Evolutionary conservation across 2,888 invertebrate species (phyloP).

Genomic region (Lysandra coridon): DNA sequence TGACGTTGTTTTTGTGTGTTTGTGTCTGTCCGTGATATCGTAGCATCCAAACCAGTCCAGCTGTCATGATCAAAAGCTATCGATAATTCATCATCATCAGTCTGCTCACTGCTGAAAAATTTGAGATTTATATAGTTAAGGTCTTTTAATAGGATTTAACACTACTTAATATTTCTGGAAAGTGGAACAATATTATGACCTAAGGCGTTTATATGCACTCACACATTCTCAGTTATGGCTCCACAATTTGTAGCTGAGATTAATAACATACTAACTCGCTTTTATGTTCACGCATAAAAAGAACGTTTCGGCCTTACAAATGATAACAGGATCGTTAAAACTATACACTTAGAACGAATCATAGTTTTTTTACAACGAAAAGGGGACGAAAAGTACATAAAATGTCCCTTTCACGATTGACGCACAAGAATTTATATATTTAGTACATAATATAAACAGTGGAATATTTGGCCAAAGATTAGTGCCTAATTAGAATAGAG

Average conservation of each 20-base stretch:
- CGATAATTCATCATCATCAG: not conserved
- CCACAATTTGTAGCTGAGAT: conserved; percentile 33
- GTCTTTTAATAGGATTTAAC: no score
- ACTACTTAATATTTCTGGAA: no score
- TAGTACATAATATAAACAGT: conserved; percentile 50
- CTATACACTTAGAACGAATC: conserved; percentile 61
- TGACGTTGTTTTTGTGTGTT: no score
- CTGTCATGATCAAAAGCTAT: not conserved
- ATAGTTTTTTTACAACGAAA: conserved; percentile 55
- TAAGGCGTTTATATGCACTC: not conserved
- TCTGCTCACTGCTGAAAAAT: not conserved
- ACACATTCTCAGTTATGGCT: conserved; percentile 1
- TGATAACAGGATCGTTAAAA: conserved; percentile 63
- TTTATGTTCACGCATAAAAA: conserved; percentile 42
- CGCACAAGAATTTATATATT: conserved; percentile 66
- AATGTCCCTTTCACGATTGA: conserved; percentile 66
- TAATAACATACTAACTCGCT: conserved; percentile 37
- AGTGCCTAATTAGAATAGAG: not conserved
- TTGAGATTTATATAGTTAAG: not conserved
- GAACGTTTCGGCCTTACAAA: conserved; percentile 43
- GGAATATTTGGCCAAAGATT: conserved; percentile 32
- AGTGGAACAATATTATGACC: not conserved
- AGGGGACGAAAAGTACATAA: conserved; percentile 60
- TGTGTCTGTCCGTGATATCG: no score
- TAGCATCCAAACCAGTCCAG: no score